Base-by-base conservation (phyloP, 2,797 vertebrate genomes). In the Nothura maculosa region DNA sequence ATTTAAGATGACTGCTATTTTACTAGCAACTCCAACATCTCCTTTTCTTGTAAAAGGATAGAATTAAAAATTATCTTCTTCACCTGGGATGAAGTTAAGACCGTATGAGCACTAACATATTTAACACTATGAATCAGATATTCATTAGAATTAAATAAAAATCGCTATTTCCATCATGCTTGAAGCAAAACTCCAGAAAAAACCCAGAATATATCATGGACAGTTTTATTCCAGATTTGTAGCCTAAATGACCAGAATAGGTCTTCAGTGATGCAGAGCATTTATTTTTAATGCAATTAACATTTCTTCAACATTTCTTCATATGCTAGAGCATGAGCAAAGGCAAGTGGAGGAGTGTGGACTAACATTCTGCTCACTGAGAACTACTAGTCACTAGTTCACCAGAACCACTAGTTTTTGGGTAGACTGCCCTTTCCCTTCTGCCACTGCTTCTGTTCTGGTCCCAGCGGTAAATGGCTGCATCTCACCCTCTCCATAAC, bases 111-210 rank as follows among this genome's bases (percentile, higher is more conserved):
- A 85, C n/a, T 78, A 85, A 72, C 12, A 9, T 48, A 61, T 61
- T 85, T 94, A 80, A 91, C 95, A 68, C 38, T 63, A 38, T 38
- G n/a, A 85, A 64, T 73, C 58, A 72, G 80, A 62, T 55, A 54
- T 21, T 82, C 24, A 36, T 76, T 93, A 77, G 61, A 85, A 90
- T 75, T 66, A 81, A 16, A 9, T 62, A 79, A 68, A 48, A 78
- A 48, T 38, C 34, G 54, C 63, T 92, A 87, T 10, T 82, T 43
- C 50, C 15, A 21, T 45, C 13, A 24, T 32, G 14, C 68, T 61
- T 60, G 50, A 62, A 50, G 63, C 66, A 90, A 43, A 58, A 18
- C 10, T 67, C 25, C 24, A 40, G 21, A 61, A 43, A 19, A 57
- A 80, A 8, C 58, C 40, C 64, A 80, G 61, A 67, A 67, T 90